phyloP scores from a whole-genome alignment of 2,888 invertebrate genomes.

The Drosophila prolongata region DNA sequence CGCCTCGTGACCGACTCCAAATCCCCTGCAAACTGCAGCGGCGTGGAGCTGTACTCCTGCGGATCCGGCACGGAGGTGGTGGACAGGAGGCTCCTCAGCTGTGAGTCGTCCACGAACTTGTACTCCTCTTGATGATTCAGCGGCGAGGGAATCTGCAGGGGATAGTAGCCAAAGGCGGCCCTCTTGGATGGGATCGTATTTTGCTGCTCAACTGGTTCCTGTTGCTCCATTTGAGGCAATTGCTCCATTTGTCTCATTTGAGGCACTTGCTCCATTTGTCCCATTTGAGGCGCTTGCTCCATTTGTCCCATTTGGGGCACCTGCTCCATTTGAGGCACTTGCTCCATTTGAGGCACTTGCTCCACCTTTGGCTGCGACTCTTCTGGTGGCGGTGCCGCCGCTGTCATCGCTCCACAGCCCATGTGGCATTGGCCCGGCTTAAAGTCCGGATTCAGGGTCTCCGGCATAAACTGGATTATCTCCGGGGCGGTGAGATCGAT shows the following conservation, averaged over 20 bases:
- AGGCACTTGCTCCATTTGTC: background rate
- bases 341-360: slow-evolving; percentile 1
- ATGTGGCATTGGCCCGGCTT: slow-evolving; percentile 79
- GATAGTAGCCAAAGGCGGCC: slow-evolving; percentile 49
- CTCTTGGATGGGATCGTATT: slow-evolving; percentile 54
- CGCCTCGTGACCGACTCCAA: slow-evolving; percentile 45
- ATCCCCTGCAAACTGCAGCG: slow-evolving; percentile 69
- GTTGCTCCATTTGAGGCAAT: background rate
- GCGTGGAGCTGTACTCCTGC: slow-evolving; percentile 52
- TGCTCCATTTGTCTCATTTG: background rate
- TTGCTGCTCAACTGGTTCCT: slow-evolving; percentile 4
- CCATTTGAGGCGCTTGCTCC: background rate
- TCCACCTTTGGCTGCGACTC: background rate
- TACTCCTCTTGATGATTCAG: slow-evolving; percentile 67
- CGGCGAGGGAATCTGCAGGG: slow-evolving; percentile 54
- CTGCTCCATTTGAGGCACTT: background rate
- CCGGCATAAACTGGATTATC: slow-evolving; percentile 83
- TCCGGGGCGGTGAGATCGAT: slow-evolving; percentile 82
- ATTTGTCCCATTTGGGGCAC: background rate
- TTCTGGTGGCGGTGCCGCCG: slow-evolving; percentile 21
- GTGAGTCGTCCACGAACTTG: slow-evolving; percentile 77
- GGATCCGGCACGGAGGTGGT: slow-evolving; percentile 71
- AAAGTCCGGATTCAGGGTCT: slow-evolving; percentile 78
- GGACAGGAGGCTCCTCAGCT: slow-evolving; percentile 67
- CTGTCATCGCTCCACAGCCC: slow-evolving; percentile 60